Percentiles rank a stretch among this genome's conserved stretches.
Evolutionary conservation across 2,888 invertebrate genomes (phyloP).

Genomic region (Papilio demoleus): DNA sequence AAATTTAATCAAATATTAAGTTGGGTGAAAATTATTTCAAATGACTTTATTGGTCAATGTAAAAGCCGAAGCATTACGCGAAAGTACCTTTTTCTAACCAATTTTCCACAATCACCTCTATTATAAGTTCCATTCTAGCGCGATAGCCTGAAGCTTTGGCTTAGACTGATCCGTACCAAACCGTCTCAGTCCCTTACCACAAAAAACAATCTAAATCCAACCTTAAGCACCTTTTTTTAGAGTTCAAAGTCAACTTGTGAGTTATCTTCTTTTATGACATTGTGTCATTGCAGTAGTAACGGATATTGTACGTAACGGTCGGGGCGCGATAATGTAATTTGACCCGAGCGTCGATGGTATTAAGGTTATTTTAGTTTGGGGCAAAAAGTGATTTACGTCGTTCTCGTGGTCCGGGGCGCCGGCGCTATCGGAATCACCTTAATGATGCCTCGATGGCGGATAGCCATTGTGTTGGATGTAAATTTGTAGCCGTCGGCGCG

Average conservation of each 20-base stretch:
- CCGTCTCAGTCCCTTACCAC: constrained; percentile 61
- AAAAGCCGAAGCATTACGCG: constrained; percentile 29
- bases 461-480: constrained; percentile 84
- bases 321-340: constrained; percentile 45
- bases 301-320: constrained; percentile 62
- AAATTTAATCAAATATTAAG: constrained; percentile 5
- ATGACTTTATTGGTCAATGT: constrained; percentile 21
- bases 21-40: constrained; percentile 7
- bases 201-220: constrained; percentile 58
- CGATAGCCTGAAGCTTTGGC: constrained; percentile 74
- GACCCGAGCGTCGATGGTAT: constrained; percentile 48
- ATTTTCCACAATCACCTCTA: constrained; percentile 76
- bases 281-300: constrained; percentile 62
- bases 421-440: constrained; percentile 84
- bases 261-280: constrained; percentile 74
- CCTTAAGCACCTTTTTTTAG: constrained; percentile 55
- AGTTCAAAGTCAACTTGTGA: constrained; percentile 65
- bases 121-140: constrained; percentile 77
- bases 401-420: constrained; percentile 60
- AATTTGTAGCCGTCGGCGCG: constrained; percentile 84
- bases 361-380: constrained; percentile 57
- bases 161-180: constrained; percentile 75
- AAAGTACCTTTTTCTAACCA: constrained; percentile 59
- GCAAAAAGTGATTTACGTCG: constrained; percentile 53
- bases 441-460: constrained; percentile 84